Base-by-base conservation (phyloP, 2,888 invertebrate species). In the Drosophila kanekoi region DNA sequence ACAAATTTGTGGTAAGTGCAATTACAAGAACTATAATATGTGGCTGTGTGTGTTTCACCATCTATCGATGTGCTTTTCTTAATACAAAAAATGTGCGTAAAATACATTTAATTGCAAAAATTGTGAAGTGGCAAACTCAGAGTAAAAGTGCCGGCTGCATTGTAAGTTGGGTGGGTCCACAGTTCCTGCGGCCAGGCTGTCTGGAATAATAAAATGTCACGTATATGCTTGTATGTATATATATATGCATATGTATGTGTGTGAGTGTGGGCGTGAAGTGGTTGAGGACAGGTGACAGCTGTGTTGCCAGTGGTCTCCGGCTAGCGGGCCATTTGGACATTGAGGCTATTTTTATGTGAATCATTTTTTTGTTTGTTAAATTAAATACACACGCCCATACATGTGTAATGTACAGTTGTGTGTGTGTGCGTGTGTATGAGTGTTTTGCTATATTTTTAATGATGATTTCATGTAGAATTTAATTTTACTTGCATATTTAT, bases 341-440 rank as follows among this genome's bases (percentile, higher is more conserved):
- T 56, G 57, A 28, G 68, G 64, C 85, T 84, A 85, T 84, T 87
- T 84, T 75, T 81, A 73, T 87, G 77, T 87, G 87, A 87, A 75
- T 84, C 87, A 87, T 35, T 79, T 67, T 74, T 74, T 84, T 84
- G 82, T 87, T 84, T 87, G 85, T 81, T 85, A 79, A 87, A 68
- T 81, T 69, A 72, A 83, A 77, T 73, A 75, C 71, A 49, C 38
- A 32, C 49, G 47, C 14, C 43, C 18, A 59, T 52, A 56, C 59
- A 51, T n/a, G 14, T 51, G 33, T 60, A 65, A 57, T 41, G 10
- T 47, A 33, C 20, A 14, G 33, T 45, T 65, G 45, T 74, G n/a
- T 69, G 10, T 53, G 40, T 28, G 10, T 57, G 47, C 58, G 43
- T 75, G 41, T 64, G 16, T 61, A 47, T 63, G 20, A 61, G 20